Percentiles rank a stretch among this genome's conserved stretches.
Conservation (phyloP, 2,888 invertebrate species). For the Marasmarcha lunaedactyla region DNA sequence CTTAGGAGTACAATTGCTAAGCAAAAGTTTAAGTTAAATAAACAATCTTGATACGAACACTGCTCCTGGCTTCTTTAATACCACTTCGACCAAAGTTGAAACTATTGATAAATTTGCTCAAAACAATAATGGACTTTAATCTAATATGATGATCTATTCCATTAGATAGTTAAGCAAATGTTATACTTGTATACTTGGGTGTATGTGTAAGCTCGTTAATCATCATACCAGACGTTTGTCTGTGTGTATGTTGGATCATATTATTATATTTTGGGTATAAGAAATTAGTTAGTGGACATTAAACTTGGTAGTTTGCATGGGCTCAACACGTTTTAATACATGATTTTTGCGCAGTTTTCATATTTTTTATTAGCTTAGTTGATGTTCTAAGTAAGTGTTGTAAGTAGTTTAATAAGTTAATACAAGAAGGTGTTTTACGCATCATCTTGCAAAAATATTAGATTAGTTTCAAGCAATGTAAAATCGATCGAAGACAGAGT, state of each 20-base stretch:
- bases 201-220: conserved; percentile 67
- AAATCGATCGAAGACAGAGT: no score
- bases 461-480: no score
- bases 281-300: conserved; percentile 72
- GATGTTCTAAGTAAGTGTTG: no score
- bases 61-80: no score
- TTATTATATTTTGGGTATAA: conserved; percentile 72
- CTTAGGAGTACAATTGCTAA: no score
- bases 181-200: conserved; percentile 27
- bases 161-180: conserved; percentile 32
- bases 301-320: conserved; percentile 46
- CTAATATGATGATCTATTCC: conserved; percentile 54
- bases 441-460: no score
- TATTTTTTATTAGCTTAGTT: no score
- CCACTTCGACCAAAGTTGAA: conserved; percentile 9
- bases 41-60: no score
- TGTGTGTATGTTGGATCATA: conserved; percentile 44
- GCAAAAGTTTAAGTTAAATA: no score
- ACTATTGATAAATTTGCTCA: conserved; percentile 36
- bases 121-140: conserved; percentile 35
- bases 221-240: conserved; percentile 70
- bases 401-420: no score
- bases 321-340: conserved; percentile 25
- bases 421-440: no score
- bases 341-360: no score